A percentile compares a stretch with the other conserved stretches of the same genome.
These are phyloP conservation scores for Lepidocyrtoides sp. DNA, from an alignment of 2,888 invertebrate genomes.

Conservation along the genomic window DNA sequence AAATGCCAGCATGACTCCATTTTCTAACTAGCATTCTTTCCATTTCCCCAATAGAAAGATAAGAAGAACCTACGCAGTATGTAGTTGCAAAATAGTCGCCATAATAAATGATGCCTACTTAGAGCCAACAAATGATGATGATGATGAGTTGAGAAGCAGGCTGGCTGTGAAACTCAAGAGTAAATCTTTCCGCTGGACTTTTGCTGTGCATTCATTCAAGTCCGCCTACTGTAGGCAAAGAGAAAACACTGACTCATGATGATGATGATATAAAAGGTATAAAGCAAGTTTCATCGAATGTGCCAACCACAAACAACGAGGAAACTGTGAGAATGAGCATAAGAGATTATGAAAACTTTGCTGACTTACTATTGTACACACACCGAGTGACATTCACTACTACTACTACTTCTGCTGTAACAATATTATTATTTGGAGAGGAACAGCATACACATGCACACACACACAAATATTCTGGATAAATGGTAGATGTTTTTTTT, in stretches of 20 bases:
- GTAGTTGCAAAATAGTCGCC: background rate
- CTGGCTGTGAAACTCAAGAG: conserved; percentile 1
- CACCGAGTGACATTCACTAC: background rate
- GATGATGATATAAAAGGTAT: background rate
- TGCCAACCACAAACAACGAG: background rate
- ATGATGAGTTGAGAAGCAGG: conserved; percentile 16
- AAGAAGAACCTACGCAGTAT: no score
- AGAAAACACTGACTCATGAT: background rate
- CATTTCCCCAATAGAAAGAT: no score
- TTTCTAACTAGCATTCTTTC: no score
- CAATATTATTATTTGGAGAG: background rate
- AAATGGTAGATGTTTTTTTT: background rate
- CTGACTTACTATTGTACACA: background rate
- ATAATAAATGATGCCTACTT: conserved; percentile 29
- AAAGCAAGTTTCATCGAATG: conserved; percentile 4
- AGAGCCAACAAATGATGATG: conserved; percentile 1
- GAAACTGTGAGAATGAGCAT: conserved; percentile 8
- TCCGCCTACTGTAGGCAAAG: conserved; percentile 9
- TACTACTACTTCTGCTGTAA: background rate
- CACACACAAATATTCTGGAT: background rate
- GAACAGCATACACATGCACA: background rate
- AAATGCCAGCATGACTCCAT: background rate
- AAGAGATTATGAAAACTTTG: conserved; percentile 59
- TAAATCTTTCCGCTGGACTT: conserved; percentile 45
- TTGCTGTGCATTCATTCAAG: background rate